Conservation (phyloP, 2,797 vertebrate species). For the Gorsachius magnificus region DNA sequence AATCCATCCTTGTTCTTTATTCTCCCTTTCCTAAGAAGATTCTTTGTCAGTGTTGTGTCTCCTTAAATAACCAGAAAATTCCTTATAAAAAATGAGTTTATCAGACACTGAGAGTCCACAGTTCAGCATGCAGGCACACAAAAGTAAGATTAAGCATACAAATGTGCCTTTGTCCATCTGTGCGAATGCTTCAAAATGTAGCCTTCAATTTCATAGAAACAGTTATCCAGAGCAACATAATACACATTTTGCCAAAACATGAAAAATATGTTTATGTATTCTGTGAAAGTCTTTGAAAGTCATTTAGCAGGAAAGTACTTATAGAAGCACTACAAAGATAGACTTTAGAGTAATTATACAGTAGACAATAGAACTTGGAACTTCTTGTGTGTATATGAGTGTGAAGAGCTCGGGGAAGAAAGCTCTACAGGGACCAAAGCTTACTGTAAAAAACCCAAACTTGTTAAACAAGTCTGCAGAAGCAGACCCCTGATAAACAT, state of each 20-base stretch:
- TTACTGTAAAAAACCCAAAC: background rate
- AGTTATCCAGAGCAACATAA: background rate
- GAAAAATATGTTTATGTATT: background rate
- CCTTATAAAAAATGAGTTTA: background rate
- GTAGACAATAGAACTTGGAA: background rate
- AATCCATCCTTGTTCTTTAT: background rate
- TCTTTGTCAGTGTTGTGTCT: background rate
- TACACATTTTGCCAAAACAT: background rate
- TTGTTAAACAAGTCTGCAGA: background rate
- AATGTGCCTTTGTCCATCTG: background rate
- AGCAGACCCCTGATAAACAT: background rate
- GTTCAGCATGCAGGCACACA: background rate
- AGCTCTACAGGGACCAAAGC: background rate
- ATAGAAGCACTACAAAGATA: background rate
- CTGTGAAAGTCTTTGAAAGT: background rate
- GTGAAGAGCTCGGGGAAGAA: background rate
- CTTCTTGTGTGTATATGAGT: background rate
- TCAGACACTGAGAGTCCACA: background rate
- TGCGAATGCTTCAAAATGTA: background rate
- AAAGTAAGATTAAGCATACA: background rate
- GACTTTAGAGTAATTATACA: background rate
- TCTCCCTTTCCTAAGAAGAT: background rate
- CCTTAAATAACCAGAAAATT: background rate
- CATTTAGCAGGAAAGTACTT: background rate
- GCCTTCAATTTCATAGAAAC: background rate